These are phyloP conservation scores for Delichon dasypus DNA, from an alignment of 2,797 vertebrate species.

Conservation along the genomic window DNA sequence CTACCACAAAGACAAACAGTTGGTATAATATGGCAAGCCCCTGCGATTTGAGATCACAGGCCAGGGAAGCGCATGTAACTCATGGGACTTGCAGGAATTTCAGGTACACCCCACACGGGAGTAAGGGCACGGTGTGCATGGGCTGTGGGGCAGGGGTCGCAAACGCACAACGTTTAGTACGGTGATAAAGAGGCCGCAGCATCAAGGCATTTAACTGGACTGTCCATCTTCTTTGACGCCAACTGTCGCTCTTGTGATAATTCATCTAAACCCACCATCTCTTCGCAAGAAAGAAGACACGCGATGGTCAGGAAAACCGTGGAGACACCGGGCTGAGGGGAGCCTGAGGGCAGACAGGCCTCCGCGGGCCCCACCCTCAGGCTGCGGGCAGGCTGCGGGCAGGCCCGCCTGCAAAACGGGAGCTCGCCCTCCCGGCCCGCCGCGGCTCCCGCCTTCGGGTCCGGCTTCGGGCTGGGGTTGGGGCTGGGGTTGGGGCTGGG, in stretches of 20 bases:
- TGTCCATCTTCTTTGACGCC: neutral
- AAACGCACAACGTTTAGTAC: neutral
- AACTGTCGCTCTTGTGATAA: neutral
- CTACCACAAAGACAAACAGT: neutral
- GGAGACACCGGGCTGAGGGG: neutral
- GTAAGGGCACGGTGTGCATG: neutral
- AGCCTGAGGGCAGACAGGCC: neutral
- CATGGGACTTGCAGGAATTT: neutral
- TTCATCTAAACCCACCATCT: neutral
- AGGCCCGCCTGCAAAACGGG: accelerated
- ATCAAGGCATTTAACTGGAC: neutral
- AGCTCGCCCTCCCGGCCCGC: accelerated
- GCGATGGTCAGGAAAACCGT: accelerated
- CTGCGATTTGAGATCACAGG: neutral
- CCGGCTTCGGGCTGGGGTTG: accelerated
- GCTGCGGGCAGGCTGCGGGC: too few species aligned
- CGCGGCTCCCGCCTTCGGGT: too few species aligned
- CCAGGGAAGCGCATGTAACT: neutral
- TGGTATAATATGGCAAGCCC: neutral
- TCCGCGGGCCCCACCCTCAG: neutral
- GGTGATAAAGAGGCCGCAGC: neutral
- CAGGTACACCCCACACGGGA: accelerated
- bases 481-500: too few species aligned
- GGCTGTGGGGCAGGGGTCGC: too few species aligned
- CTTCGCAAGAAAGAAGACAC: accelerated